Evolutionary conservation across 2,888 invertebrate genomes (phyloP).

Genomic region (Oxystoma pomonae): DNA sequence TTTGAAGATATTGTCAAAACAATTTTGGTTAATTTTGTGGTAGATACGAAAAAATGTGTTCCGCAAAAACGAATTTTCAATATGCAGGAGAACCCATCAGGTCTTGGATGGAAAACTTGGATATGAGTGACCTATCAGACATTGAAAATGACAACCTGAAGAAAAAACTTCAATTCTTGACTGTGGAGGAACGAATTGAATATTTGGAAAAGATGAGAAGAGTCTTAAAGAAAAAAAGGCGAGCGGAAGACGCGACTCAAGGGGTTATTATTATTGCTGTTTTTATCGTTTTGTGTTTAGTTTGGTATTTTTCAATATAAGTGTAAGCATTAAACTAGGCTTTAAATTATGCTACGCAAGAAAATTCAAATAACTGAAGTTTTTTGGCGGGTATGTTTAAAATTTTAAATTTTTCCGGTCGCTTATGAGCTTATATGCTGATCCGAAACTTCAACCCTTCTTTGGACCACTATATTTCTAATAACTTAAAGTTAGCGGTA

Average conservation of each 20-base stretch:
- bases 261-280: conserved; percentile 29
- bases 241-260: conserved; percentile 28
- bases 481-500: too few relatives aligned
- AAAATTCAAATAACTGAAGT: too few relatives aligned
- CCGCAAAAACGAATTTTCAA: background rate
- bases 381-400: too few relatives aligned
- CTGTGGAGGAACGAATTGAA: conserved; percentile 18
- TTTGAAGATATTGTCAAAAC: too few relatives aligned
- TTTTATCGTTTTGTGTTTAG: conserved; percentile 21
- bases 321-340: too few relatives aligned
- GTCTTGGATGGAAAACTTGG: background rate
- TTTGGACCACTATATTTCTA: too few relatives aligned
- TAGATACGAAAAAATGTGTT: too few relatives aligned
- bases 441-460: too few relatives aligned
- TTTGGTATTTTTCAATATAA: conserved; percentile 19
- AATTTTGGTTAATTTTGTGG: too few relatives aligned
- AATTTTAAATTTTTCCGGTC: too few relatives aligned
- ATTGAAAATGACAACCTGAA: background rate
- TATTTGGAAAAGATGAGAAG: conserved; percentile 24
- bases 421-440: too few relatives aligned
- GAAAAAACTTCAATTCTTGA: background rate
- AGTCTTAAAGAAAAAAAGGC: conserved; percentile 17
- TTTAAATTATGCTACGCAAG: too few relatives aligned
- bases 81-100: background rate
- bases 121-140: background rate